Percentiles rank a stretch among this genome's conserved stretches.
Evolutionary conservation across 2,113 vertebrate genomes (phyloP).

Genomic region (Prionailurus bengalensis): DNA sequence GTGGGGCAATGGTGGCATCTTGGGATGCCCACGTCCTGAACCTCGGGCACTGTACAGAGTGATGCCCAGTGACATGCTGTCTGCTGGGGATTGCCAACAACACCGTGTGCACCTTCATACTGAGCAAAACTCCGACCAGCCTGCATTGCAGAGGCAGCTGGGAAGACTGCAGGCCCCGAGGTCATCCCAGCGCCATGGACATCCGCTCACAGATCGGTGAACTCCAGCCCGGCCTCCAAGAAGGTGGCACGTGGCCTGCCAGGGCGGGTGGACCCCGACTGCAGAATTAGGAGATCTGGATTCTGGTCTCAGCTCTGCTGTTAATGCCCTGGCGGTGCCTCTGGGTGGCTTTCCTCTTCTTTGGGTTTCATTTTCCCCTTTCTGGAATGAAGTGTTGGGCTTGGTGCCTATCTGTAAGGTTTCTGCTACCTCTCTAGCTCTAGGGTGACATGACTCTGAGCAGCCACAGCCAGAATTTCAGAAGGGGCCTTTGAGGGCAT

Average conservation of each 20-base stretch:
- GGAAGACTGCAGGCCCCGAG: fast-evolving
- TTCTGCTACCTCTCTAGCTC: background rate
- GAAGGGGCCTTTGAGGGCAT: background rate
- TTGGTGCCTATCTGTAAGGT: too few relatives aligned
- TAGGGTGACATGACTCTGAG: background rate
- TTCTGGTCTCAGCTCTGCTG: background rate
- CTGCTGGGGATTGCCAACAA: background rate
- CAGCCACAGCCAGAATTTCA: too few relatives aligned
- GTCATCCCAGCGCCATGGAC: background rate
- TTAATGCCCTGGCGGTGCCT: too few relatives aligned
- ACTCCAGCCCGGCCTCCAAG: background rate
- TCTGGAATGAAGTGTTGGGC: background rate
- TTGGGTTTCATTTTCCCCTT: background rate
- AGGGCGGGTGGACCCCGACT: fast-evolving
- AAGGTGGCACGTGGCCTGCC: background rate
- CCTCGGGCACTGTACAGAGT: fast-evolving
- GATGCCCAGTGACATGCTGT: fast-evolving
- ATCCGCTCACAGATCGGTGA: background rate
- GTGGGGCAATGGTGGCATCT: background rate
- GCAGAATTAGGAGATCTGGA: too few relatives aligned
- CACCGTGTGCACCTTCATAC: background rate
- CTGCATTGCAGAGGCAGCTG: background rate
- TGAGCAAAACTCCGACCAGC: fast-evolving
- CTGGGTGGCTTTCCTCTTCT: background rate
- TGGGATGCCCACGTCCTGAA: background rate